Evolutionary conservation across 2,888 invertebrate species (phyloP).

Genomic region (Agrotis puta): DNA sequence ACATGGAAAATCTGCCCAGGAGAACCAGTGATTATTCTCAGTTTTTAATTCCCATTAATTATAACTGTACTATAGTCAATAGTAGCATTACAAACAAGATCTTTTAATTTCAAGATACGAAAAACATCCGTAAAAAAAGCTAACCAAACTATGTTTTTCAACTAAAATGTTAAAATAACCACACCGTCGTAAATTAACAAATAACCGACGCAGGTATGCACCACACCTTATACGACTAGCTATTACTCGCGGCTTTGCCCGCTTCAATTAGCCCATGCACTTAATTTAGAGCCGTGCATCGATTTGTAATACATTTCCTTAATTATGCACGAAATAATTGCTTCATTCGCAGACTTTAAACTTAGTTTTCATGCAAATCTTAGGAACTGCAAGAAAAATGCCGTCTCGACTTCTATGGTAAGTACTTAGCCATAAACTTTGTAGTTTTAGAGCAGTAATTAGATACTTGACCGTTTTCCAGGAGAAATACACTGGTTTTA

Average conservation of each 20-base stretch:
- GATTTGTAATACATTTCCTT: conserved; percentile 58
- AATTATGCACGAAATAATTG: conserved; percentile 55
- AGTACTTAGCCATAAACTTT: conserved; percentile 13
- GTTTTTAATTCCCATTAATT: too few relatives aligned
- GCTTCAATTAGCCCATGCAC: conserved; percentile 53
- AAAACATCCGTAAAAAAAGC: not conserved
- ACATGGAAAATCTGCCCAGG: too few relatives aligned
- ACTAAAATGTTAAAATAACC: too few relatives aligned
- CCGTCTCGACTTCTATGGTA: conserved; percentile 28
- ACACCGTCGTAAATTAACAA: not conserved
- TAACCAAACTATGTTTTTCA: too few relatives aligned
- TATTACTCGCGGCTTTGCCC: conserved; percentile 30
- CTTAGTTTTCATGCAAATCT: conserved; percentile 46
- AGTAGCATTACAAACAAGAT: too few relatives aligned
- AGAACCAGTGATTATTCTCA: too few relatives aligned
- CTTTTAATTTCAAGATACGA: not conserved
- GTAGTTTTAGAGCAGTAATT: conserved; percentile 30
- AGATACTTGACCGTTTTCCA: conserved; percentile 24
- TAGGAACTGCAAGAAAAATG: conserved; percentile 27
- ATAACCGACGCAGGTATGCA: not conserved
- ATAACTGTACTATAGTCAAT: too few relatives aligned
- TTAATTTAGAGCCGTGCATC: conserved; percentile 48
- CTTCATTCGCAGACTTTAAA: conserved; percentile 49
- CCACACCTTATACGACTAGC: conserved; percentile 37
- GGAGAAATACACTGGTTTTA: conserved; percentile 14